phyloP scores from a whole-genome alignment of 1,140 invertebrate species.

The Ylistrum balloti region DNA sequence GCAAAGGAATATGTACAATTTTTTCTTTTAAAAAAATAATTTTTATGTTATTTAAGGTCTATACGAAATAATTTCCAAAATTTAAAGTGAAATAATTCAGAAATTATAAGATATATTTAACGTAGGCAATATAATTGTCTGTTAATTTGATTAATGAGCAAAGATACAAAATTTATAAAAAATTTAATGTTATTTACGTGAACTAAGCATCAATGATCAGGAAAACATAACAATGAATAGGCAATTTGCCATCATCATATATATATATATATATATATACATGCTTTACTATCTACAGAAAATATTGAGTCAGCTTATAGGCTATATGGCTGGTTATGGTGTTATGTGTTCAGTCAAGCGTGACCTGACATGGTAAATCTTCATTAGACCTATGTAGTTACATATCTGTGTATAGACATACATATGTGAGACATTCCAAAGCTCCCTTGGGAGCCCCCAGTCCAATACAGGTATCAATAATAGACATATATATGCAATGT shows the following conservation, averaged over 20 bases:
- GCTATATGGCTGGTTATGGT: not conserved
- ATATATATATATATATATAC: not conserved
- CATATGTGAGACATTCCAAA: not conserved
- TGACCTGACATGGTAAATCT: slow-evolving; percentile 18
- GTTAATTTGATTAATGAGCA: too few species aligned
- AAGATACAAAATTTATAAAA: too few species aligned
- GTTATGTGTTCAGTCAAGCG: slow-evolving; percentile 12
- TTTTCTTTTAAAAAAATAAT: too few species aligned
- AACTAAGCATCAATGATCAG: not conserved
- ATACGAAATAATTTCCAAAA: too few species aligned
- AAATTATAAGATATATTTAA: too few species aligned
- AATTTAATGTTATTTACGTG: not conserved
- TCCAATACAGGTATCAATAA: slow-evolving; percentile 26
- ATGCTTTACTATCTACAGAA: not conserved
- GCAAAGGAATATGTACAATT: too few species aligned
- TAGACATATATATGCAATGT: not conserved
- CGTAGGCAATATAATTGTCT: too few species aligned
- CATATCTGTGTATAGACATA: not conserved
- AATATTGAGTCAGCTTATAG: slow-evolving; percentile 33
- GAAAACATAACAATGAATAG: not conserved
- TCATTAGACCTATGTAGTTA: not conserved
- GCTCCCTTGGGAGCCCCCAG: not conserved
- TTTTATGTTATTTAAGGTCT: too few species aligned
- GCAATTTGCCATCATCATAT: not conserved
- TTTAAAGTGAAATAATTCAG: too few species aligned